Base-by-base conservation (phyloP, 2,113 vertebrate genomes). In the Clarias magur region DNA sequence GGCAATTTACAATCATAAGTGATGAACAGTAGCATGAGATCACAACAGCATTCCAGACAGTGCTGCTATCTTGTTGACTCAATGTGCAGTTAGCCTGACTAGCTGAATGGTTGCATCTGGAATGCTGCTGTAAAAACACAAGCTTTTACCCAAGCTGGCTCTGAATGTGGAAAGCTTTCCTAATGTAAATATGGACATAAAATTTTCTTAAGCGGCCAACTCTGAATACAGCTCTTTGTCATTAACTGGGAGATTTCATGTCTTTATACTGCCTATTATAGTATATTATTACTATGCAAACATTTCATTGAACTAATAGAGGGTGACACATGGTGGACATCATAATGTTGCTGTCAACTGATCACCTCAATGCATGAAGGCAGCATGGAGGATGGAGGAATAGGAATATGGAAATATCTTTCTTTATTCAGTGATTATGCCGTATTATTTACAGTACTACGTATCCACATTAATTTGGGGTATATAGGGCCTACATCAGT, bases 201-300 rank as follows among this genome's bases (percentile, higher is more conserved):
- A 25, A 48, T 25, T 53, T 75, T 75, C 72, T 75, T 75, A 25
- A 25, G 21, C 53, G 42, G 21, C 42, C 73, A 76, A 76, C 48
- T 54, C 73, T 54, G 73, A 54, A 53, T 76, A 76, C 5, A 0
- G 11, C 70, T 3, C 42, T 54, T 70, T 57, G 38, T 83, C 84
- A 85, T 62, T 54, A 73, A 15, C 12, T 84, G 54, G 72, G 13
- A 70, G 15, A 79, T 78, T 87, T 79, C 1, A 53, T 76, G 57
- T 54, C 11, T 16, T 79, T 83, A 78, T 82, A 38, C 82, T 82
- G 72, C 67, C 62, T 85, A 56, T 27, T 70, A 17, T 73, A 86
- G 38, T 86, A 88, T 87, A 87, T 91, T 92, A 93, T 91, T 92
- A 93, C 94, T 94, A 95, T 95, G 93, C 95, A 94, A 94, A 92